Evolutionary conservation across 2,113 vertebrate genomes (phyloP).

Genomic region (Catharus fuscescens): DNA sequence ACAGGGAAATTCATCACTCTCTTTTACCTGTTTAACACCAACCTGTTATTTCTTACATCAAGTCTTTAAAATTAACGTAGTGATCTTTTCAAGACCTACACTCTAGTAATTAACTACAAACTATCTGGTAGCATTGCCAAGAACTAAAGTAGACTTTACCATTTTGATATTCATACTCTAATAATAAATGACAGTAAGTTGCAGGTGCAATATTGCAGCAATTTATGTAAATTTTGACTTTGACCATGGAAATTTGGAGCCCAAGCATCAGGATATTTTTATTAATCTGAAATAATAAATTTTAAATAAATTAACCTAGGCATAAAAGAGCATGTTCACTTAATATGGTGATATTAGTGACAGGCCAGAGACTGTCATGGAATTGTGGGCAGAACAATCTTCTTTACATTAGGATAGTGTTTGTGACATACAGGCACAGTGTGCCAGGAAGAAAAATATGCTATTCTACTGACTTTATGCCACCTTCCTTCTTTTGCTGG

Average conservation of each 20-base stretch:
- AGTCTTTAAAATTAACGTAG: slow-evolving; percentile 11
- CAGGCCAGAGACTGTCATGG: not conserved
- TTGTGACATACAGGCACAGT: not conserved
- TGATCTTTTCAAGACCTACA: not conserved
- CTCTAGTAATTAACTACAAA: not conserved
- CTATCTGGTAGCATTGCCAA: not conserved
- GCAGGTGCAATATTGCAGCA: not conserved
- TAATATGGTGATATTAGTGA: not conserved
- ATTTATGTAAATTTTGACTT: not conserved
- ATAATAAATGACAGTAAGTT: not conserved
- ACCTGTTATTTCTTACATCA: not conserved
- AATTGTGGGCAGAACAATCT: not conserved
- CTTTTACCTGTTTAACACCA: not conserved
- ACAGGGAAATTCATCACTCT: not conserved
- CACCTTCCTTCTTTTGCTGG: not conserved
- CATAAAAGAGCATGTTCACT: not conserved
- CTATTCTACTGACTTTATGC: not conserved
- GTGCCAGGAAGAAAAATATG: not conserved
- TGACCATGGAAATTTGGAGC: not conserved
- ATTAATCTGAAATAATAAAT: not conserved
- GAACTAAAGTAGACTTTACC: not conserved
- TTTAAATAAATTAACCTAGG: not conserved
- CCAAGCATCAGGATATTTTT: not conserved
- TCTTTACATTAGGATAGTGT: not conserved
- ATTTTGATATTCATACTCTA: not conserved